A percentile compares a stretch with the other conserved stretches of the same genome.
Evolutionary conservation across 2,797 vertebrate species (phyloP).

Genomic region (Mergus octosetaceus): DNA sequence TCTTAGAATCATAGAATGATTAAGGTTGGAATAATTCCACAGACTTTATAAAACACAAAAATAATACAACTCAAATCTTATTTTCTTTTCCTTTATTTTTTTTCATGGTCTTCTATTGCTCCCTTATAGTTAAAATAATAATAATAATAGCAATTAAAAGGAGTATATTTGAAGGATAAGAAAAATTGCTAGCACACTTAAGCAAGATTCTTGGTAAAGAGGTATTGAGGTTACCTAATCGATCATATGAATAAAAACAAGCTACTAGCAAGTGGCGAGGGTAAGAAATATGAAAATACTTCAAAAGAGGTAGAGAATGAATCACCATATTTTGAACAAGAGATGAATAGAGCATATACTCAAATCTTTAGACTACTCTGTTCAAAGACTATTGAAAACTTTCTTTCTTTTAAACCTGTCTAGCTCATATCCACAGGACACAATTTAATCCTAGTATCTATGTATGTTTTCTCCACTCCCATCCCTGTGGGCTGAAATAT

Average conservation of each 20-base stretch:
- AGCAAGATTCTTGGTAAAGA: background rate
- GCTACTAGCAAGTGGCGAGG: background rate
- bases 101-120: background rate
- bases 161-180: background rate
- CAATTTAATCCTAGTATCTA: slow-evolving; percentile 7
- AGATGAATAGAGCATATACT: background rate
- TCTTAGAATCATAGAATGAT: background rate
- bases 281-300: background rate
- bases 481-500: background rate
- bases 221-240: background rate
- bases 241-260: slow-evolving; percentile 6
- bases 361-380: background rate
- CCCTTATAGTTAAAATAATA: background rate
- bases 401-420: slow-evolving; percentile 25
- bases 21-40: background rate
- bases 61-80: background rate
- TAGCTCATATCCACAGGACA: background rate
- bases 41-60: background rate
- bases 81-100: background rate
- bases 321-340: slow-evolving; percentile 8
- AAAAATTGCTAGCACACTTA: background rate
- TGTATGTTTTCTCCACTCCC: background rate
- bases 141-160: background rate
- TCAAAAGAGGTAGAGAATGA: background rate
- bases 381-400: slow-evolving; percentile 35